A percentile compares a stretch with the other conserved stretches of the same genome.
Evolutionary conservation across 1,140 invertebrate genomes (phyloP).

Genomic region (Thaumatotibia leucotreta): DNA sequence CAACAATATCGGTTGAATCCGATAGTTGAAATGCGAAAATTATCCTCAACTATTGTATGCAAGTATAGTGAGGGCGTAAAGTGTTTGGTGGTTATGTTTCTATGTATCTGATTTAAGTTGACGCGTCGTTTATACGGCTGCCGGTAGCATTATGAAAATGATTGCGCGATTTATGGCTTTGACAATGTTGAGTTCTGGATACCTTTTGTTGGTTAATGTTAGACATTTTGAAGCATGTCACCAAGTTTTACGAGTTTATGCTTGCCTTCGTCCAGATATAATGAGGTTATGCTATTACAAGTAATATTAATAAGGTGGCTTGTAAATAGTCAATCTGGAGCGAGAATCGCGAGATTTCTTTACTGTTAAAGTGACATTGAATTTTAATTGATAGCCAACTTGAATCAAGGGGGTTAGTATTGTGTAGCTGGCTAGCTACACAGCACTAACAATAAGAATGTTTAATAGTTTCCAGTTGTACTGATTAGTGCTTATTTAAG

Average conservation of each 20-base stretch:
- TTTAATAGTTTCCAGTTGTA: no score
- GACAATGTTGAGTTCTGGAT: background rate
- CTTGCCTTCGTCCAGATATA: background rate
- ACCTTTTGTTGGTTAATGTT: conserved; percentile 2
- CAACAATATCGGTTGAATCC: conserved; percentile 58
- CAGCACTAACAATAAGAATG: no score
- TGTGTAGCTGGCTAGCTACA: no score
- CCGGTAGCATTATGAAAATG: conserved; percentile 31
- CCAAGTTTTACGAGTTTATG: background rate
- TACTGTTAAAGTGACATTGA: no score
- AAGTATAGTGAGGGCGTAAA: conserved; percentile 57
- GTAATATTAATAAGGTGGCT: no score
- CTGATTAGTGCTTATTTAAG: no score
- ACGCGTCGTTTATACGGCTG: conserved; percentile 64
- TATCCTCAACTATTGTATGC: conserved; percentile 41
- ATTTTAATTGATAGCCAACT: no score
- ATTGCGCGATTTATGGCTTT: background rate
- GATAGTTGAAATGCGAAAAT: conserved; percentile 65
- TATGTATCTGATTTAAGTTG: conserved; percentile 70
- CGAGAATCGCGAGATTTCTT: no score
- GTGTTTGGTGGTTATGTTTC: conserved; percentile 62
- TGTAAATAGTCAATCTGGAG: no score
- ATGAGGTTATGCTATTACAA: no score
- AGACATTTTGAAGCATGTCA: background rate
- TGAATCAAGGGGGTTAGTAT: no score